Evolutionary conservation across 2,888 invertebrate species (phyloP).

Genomic region (Thereva nobilitata): DNA sequence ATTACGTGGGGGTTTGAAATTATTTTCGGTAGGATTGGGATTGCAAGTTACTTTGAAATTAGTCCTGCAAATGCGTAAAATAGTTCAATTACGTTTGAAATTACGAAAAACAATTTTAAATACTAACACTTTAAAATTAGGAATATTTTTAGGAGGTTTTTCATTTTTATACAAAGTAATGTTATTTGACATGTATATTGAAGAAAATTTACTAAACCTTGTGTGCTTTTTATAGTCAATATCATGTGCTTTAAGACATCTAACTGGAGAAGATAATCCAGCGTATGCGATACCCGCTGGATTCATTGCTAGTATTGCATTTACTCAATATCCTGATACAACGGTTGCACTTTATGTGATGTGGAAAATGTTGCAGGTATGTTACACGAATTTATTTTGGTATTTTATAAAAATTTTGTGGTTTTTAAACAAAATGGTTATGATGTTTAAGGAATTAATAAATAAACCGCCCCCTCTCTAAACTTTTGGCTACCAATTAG

Average conservation of each 20-base stretch:
- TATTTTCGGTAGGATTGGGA: constrained; percentile 66
- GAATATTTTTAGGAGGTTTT: constrained; percentile 71
- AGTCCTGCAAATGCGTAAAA: constrained; percentile 62
- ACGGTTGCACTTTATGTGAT: constrained; percentile 80
- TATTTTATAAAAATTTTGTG: background rate
- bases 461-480: too few relatives aligned
- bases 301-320: constrained; percentile 70
- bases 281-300: constrained; percentile 72
- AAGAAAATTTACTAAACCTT: background rate
- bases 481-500: too few relatives aligned
- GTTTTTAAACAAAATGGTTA: too few relatives aligned
- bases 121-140: constrained; percentile 65
- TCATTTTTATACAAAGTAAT: constrained; percentile 69
- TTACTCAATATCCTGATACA: constrained; percentile 74
- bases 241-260: constrained; percentile 69
- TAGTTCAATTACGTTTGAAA: constrained; percentile 61
- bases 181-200: constrained; percentile 1
- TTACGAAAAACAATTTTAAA: constrained; percentile 62
- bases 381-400: constrained; percentile 12
- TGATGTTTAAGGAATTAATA: too few relatives aligned
- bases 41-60: constrained; percentile 66
- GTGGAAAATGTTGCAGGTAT: constrained; percentile 82
- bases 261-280: constrained; percentile 65
- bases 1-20: constrained; percentile 61
- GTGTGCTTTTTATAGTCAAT: constrained; percentile 60